Conservation (phyloP, 1,140 invertebrate genomes). For the Apis mellifera region DNA sequence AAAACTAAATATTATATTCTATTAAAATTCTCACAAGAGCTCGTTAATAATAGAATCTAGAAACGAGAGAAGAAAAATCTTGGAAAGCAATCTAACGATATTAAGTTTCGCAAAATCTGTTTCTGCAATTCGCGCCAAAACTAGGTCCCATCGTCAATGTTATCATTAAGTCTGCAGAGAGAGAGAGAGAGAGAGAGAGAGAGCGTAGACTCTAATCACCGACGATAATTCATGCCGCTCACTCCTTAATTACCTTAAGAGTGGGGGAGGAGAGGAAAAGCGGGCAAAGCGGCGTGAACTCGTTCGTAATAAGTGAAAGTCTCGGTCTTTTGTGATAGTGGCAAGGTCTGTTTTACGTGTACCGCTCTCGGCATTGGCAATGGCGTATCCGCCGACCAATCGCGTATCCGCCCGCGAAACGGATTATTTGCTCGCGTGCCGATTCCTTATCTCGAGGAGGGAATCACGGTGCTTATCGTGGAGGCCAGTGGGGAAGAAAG, state of each 20-base stretch:
- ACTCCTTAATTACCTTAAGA: conserved; percentile 21
- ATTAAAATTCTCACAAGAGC: background rate
- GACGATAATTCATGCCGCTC: background rate
- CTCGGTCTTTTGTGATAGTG: conserved; percentile 17
- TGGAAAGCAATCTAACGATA: too few species aligned
- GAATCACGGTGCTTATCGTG: conserved; percentile 14
- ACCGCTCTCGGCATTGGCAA: conserved; percentile 16
- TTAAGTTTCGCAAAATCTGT: background rate
- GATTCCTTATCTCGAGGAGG: background rate
- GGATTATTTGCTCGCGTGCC: conserved; percentile 33
- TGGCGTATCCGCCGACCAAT: background rate
- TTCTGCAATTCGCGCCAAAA: background rate
- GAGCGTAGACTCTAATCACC: conserved; percentile 10
- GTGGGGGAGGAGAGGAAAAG: background rate
- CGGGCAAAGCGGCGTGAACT: conserved; percentile 15
- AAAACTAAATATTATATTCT: too few species aligned
- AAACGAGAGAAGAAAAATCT: background rate
- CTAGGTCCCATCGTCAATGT: conserved; percentile 3
- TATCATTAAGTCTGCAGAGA: background rate
- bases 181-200: background rate
- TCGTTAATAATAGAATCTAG: background rate
- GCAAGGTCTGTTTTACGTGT: conserved; percentile 19
- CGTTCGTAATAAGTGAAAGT: conserved; percentile 41
- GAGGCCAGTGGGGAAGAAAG: background rate
- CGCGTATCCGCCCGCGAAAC: background rate